Base-by-base conservation (phyloP, 2,113 vertebrate species). In the Riparia riparia region DNA sequence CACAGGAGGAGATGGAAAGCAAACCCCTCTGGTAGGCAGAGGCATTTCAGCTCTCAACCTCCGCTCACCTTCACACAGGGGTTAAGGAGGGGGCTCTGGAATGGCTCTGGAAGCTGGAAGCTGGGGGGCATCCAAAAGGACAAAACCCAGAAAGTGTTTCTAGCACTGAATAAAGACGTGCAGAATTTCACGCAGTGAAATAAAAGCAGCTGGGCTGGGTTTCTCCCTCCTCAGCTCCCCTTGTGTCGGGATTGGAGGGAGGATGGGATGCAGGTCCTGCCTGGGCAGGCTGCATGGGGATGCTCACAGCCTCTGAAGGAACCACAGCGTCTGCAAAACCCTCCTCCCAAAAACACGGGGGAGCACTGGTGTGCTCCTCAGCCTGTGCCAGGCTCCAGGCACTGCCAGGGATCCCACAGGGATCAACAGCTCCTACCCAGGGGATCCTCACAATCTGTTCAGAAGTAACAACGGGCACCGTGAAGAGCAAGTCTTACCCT, bases 311-410 rank as follows among this genome's bases (percentile, higher is more conserved):
- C 56, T 39, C 56, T 0, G 2, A 42, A 39, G 0, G 10, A 72
- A 32, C 31, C 8, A 1, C 26, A 37, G 42, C n/a, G 50, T 2
- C 2, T 2, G 20, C 85, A 19, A 70, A 89, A 81, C 28, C 69
- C 21, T 56, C 9, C 17, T 22, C 31, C 14, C 1, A 0, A 29
- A 47, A 31, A 24, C 8, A 1, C 0, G 22, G 15, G 19, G 45
- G 41, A 84, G 8, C 13, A 1, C 39, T 9, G 11, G 6, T 37
- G 14, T 45, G 22, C 20, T 32, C 29, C 76, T 72, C 1, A 1
- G 42, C 24, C 2, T 0, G 0, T 47, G 76, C 71, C 73, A 51
- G 54, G 28, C 50, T 22, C 41, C 60, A 4, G 4, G 79, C 70
- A 82, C 31, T 61, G 56, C 60, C 76, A 71, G 61, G 76, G 31